Percentiles rank a stretch among this genome's conserved stretches.
These are phyloP conservation scores for Anoplophora glabripennis DNA, from an alignment of 1,140 invertebrate genomes.

Conservation along the genomic window DNA sequence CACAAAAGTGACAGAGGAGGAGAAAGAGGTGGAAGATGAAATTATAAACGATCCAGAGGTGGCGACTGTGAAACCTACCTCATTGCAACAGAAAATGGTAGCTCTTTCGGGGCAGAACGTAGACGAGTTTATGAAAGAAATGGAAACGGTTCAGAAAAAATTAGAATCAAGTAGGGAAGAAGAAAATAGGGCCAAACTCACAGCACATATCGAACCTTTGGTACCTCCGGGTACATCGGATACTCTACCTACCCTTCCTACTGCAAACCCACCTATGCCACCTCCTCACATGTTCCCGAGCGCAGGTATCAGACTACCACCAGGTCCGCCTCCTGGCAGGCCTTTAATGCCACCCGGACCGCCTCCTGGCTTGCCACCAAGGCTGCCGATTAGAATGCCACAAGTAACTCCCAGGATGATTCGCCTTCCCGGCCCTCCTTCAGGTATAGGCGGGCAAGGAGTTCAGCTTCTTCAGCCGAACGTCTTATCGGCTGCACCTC, in stretches of 20 bases:
- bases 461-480: slow-evolving; percentile 54
- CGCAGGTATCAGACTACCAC: slow-evolving; percentile 54
- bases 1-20: slow-evolving; percentile 36
- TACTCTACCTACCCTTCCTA: neutral
- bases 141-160: slow-evolving; percentile 80
- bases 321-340: slow-evolving; percentile 63
- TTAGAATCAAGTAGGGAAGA: slow-evolving; percentile 63
- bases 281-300: slow-evolving; percentile 57
- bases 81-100: slow-evolving; percentile 79
- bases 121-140: slow-evolving; percentile 90
- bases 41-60: slow-evolving; percentile 27
- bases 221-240: slow-evolving; percentile 5
- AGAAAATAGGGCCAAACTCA: slow-evolving; percentile 58
- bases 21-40: slow-evolving; percentile 27
- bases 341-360: slow-evolving; percentile 64
- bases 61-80: slow-evolving; percentile 64
- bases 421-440: slow-evolving; percentile 55
- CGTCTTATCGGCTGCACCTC: slow-evolving; percentile 78
- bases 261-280: slow-evolving; percentile 47
- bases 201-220: slow-evolving; percentile 43
- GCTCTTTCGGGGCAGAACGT: slow-evolving; percentile 84
- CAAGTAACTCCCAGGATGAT: slow-evolving; percentile 56
- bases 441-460: slow-evolving; percentile 51
- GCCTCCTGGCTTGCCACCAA: slow-evolving; percentile 62
- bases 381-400: slow-evolving; percentile 51